A percentile compares a stretch with the other conserved stretches of the same genome.
Conservation (phyloP, 2,113 vertebrate species). For the Passer montanus region DNA sequence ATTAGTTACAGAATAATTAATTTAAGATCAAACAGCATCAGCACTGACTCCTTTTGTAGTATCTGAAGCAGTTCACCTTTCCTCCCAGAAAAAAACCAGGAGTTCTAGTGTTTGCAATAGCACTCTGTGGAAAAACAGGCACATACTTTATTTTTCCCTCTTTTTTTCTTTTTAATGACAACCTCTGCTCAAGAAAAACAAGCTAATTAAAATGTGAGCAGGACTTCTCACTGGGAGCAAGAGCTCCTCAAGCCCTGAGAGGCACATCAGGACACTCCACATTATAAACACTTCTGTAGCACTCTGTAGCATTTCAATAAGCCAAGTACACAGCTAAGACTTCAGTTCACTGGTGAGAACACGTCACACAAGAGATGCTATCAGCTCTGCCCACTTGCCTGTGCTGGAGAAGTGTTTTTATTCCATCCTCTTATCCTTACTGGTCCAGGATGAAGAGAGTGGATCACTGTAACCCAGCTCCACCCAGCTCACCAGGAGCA, state of each 20-base stretch:
- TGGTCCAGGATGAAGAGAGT: neutral
- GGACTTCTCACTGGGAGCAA: neutral
- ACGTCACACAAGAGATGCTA: neutral
- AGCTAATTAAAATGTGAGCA: neutral
- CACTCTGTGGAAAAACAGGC: neutral
- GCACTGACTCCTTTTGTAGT: neutral
- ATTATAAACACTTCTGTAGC: neutral
- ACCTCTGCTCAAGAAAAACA: neutral
- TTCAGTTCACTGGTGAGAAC: neutral
- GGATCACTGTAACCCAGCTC: neutral
- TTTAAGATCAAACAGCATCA: neutral
- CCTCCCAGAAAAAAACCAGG: accelerated
- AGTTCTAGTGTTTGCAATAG: neutral
- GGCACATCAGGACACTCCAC: neutral
- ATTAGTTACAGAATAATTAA: neutral
- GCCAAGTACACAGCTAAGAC: neutral
- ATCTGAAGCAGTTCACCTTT: neutral
- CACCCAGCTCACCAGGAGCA: neutral
- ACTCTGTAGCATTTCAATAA: neutral
- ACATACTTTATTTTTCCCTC: neutral
- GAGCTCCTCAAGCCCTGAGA: neutral
- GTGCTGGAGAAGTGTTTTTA: neutral
- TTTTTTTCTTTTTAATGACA: neutral
- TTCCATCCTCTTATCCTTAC: neutral
- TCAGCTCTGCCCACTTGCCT: neutral